Percentiles rank a stretch among this genome's conserved stretches.
phyloP scores from a whole-genome alignment of 2,888 invertebrate species.

The Aethes cnicana region DNA sequence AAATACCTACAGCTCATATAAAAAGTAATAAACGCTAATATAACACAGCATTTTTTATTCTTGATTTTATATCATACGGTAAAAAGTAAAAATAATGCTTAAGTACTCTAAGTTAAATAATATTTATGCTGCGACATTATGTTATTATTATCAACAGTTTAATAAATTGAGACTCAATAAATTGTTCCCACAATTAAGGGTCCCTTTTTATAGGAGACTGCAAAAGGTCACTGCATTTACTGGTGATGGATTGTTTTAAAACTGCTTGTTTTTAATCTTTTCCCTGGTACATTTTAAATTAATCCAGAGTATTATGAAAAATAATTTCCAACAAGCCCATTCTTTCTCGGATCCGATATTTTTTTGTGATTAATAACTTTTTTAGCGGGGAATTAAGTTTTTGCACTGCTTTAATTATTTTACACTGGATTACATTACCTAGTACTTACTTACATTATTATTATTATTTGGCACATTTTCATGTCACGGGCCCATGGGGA shows the following conservation, averaged over 20 bases:
- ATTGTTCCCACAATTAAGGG: slow-evolving; percentile 24
- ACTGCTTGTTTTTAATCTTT: not conserved
- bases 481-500: no score
- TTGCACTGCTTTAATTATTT: slow-evolving; percentile 1
- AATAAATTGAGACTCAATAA: slow-evolving; percentile 30
- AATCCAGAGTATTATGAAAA: slow-evolving; percentile 8
- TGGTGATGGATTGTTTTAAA: slow-evolving; percentile 31
- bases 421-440: no score
- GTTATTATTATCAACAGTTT: no score
- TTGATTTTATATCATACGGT: no score
- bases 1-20: no score
- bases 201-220: slow-evolving; percentile 30
- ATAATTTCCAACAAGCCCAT: not conserved
- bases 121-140: no score
- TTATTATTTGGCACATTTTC: no score
- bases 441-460: no score
- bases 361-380: slow-evolving; percentile 21
- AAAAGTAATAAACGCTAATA: no score
- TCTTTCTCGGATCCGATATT: slow-evolving; percentile 21
- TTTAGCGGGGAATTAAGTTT: slow-evolving; percentile 21
- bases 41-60: no score
- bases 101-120: no score
- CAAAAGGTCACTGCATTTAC: slow-evolving; percentile 33
- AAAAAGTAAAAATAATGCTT: no score
- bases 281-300: slow-evolving; percentile 6